Evolutionary conservation across 2,113 vertebrate genomes (phyloP).

Genomic region (Carettochelys insculpta): DNA sequence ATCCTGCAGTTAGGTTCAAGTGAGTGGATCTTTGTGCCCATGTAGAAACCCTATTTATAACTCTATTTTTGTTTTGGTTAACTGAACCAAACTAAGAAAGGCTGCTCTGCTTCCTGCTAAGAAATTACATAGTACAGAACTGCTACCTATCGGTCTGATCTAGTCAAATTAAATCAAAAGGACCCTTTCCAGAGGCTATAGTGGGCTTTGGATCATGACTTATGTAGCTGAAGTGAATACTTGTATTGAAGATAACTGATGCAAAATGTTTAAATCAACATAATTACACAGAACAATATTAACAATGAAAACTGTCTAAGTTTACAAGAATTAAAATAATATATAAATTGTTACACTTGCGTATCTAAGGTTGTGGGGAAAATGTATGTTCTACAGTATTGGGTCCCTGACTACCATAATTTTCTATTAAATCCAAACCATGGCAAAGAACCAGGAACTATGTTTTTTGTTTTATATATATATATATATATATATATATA

Average conservation of each 20-base stretch:
- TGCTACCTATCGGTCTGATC: not conserved
- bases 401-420: not conserved
- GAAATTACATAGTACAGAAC: not conserved
- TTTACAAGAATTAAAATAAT: not conserved
- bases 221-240: not conserved
- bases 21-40: rapidly evolving
- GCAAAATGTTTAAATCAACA: not conserved
- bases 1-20: not conserved
- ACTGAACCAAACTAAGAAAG: not conserved
- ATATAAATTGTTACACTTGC: not conserved
- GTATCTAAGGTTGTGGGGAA: not conserved
- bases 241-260: not conserved
- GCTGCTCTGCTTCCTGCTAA: not conserved
- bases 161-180: not conserved
- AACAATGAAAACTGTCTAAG: not conserved
- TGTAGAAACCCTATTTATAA: not conserved
- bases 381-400: not conserved
- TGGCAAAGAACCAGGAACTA: not conserved
- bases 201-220: not conserved
- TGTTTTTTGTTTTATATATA: too few species aligned
- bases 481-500: too few species aligned
- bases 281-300: not conserved
- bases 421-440: not conserved
- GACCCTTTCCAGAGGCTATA: not conserved
- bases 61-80: not conserved